Percentiles rank a stretch among this genome's conserved stretches.
Evolutionary conservation across 2,888 invertebrate species (phyloP).

Genomic region (Dascillus cervinus): DNA sequence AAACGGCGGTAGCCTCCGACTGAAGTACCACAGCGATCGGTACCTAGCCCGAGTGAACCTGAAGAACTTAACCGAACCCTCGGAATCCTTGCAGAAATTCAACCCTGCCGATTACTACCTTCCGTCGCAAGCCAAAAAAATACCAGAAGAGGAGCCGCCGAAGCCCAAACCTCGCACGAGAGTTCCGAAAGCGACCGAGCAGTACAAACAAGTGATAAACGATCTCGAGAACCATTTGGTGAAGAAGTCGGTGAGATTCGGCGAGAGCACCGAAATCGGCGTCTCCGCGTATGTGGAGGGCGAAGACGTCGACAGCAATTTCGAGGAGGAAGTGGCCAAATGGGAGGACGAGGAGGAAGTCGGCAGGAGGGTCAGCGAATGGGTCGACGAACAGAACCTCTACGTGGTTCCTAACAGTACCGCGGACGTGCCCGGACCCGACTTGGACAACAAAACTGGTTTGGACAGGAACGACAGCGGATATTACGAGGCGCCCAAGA

Average conservation of each 20-base stretch:
- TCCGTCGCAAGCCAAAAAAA: constrained; percentile 22
- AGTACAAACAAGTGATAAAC: constrained; percentile 27
- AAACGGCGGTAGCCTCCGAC: constrained; percentile 30
- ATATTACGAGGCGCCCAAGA: constrained; percentile 36
- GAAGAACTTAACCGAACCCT: constrained; percentile 24
- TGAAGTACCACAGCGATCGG: constrained; percentile 39
- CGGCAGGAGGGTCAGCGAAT: constrained; percentile 26
- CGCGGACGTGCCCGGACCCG: constrained; percentile 2
- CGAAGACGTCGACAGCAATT: constrained; percentile 9
- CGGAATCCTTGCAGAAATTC: constrained; percentile 17
- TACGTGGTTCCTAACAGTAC: constrained; percentile 24
- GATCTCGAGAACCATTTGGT: constrained; percentile 31
- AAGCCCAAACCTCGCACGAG: constrained; percentile 33
- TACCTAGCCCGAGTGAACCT: constrained; percentile 35
- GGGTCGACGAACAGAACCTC: constrained; percentile 38
- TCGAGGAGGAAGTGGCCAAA: constrained; percentile 5
- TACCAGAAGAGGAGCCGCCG: constrained; percentile 16
- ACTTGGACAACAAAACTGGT: constrained; percentile 8
- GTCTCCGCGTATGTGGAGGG: too few relatives aligned
- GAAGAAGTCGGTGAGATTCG: constrained; percentile 38
- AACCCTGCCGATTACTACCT: constrained; percentile 27
- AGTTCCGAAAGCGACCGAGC: constrained; percentile 19
- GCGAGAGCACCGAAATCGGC: constrained; percentile 30
- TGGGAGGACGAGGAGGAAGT: not conserved
- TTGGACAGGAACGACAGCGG: constrained; percentile 34